A percentile compares a stretch with the other conserved stretches of the same genome.
These are phyloP conservation scores for Dorcus parallelipipedus DNA, from an alignment of 2,888 invertebrate species.

Conservation along the genomic window DNA sequence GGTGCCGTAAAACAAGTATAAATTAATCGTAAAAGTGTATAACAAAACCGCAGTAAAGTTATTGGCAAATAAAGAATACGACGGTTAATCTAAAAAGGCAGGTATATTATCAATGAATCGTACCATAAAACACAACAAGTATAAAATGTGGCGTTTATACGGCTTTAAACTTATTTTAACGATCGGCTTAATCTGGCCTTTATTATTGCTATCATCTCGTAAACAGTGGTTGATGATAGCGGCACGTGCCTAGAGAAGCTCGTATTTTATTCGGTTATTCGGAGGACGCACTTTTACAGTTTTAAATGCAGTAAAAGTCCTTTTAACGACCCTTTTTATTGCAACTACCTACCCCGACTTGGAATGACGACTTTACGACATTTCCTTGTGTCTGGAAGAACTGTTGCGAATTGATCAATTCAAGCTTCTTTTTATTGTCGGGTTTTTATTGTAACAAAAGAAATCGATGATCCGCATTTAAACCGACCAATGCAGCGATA, in stretches of 20 bases:
- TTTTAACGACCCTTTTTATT: constrained; percentile 50
- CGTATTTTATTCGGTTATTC: constrained; percentile 45
- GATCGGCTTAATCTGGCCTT: constrained; percentile 48
- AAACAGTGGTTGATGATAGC: constrained; percentile 39
- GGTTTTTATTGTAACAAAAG: no score
- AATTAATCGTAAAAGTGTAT: constrained; percentile 12
- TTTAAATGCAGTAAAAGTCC: constrained; percentile 51
- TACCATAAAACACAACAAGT: constrained; percentile 46
- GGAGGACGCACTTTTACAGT: constrained; percentile 48
- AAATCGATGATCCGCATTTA: no score
- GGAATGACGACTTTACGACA: constrained; percentile 30
- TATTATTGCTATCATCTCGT: constrained; percentile 48
- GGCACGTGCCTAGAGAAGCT: constrained; percentile 46
- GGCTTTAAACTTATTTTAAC: constrained; percentile 47
- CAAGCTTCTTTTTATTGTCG: constrained; percentile 19
- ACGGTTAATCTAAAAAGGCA: constrained; percentile 18
- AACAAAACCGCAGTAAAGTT: constrained; percentile 11
- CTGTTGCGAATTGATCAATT: background rate
- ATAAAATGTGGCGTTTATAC: constrained; percentile 48
- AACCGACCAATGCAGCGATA: no score
- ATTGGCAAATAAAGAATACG: constrained; percentile 2
- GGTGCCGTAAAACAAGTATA: constrained; percentile 12
- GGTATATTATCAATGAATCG: constrained; percentile 43
- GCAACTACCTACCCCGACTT: constrained; percentile 45
- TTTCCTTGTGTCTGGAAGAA: constrained; percentile 13